A percentile compares a stretch with the other conserved stretches of the same genome.
Conservation (phyloP, 2,797 vertebrate species). For the Sylvilagus floridanus region DNA sequence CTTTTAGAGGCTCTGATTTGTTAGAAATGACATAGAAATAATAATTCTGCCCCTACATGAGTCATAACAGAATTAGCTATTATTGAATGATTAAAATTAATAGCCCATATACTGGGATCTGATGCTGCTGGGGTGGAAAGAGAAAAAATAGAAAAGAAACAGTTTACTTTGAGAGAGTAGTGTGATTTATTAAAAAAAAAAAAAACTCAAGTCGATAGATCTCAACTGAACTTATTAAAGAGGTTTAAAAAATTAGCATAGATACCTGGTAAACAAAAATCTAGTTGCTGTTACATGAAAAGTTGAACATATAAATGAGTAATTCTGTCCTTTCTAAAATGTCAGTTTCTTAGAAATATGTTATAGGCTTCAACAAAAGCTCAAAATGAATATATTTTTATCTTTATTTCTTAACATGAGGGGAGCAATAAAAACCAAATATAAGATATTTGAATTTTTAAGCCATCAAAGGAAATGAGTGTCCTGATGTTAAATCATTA, state of each 20-base stretch:
- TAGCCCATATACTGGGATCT: conserved; percentile 27
- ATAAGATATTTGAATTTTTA: conserved; percentile 9
- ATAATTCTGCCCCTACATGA: conserved; percentile 16
- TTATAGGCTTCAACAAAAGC: conserved; percentile 37
- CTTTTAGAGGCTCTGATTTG: conserved; percentile 30
- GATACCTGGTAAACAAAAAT: conserved; percentile 12
- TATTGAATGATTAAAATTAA: conserved; percentile 53
- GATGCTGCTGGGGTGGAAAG: conserved; percentile 28
- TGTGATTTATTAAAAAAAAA: background rate
- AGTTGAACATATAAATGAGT: background rate
- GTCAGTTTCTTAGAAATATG: conserved; percentile 37
- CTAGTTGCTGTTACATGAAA: conserved; percentile 54
- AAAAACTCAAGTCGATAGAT: background rate
- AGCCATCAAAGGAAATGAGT: conserved; percentile 7
- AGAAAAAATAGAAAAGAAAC: conserved; percentile 34
- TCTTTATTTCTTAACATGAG: conserved; percentile 35
- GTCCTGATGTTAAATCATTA: background rate
- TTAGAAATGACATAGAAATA: conserved; percentile 62
- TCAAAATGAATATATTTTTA: conserved; percentile 2
- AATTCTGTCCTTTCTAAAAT: background rate
- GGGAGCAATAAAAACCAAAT: background rate
- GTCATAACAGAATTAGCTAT: conserved; percentile 42
- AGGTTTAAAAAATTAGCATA: conserved; percentile 42
- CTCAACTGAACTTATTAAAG: conserved; percentile 47
- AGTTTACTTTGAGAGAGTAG: conserved; percentile 26